Evolutionary conservation across 2,888 invertebrate genomes (phyloP), one percentile per base, ranked within the genome.

Genomic region (Rhagonycha lutea): DNA sequence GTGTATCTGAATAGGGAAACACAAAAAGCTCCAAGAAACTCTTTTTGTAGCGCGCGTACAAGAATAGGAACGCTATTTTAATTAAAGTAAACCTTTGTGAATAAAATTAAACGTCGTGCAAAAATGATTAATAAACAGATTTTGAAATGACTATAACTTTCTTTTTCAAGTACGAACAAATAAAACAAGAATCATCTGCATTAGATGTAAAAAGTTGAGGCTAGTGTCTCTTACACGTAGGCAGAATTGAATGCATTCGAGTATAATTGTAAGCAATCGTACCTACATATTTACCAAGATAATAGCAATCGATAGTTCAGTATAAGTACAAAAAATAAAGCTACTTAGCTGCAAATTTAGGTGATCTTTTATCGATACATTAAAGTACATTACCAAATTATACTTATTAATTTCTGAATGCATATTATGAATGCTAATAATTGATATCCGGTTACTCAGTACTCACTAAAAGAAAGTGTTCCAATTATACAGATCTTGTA

Each of bases 81-180:
- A 65, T 65, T 65, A 65, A 65, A 65, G 12, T 65, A 8, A 65
- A 26, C 26, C 63, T 65, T 65, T 65, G 23, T 23, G 23, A 26
- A 24, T 23, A 65, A 65, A 65, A 65, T 24, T 65, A 24, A 65
- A 65, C 26, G 63, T 26, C 23, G 63, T 65, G 63, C 26, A 24
- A 65, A 65, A 26, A 65, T 65, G 63, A 65, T 65, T 65, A 65
- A 65, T 65, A 65, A 65, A 65, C 24, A 24, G 24, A 65, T 65
- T 65, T 12, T 26, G 12, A 65, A 65, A 65, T 65, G 26, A 65
- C 26, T 65, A 65, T 65, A 14, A 65, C 63, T 65, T 65, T 65
- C 63, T 65, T 65, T 65, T 65, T 65, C 23, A 24, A 65, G 26
- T 65, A n/a, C 47, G 47, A 47, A 47, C 47, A 47, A 47, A 47